Conservation (phyloP, 2,113 vertebrate species). For the Scomber scombrus region DNA sequence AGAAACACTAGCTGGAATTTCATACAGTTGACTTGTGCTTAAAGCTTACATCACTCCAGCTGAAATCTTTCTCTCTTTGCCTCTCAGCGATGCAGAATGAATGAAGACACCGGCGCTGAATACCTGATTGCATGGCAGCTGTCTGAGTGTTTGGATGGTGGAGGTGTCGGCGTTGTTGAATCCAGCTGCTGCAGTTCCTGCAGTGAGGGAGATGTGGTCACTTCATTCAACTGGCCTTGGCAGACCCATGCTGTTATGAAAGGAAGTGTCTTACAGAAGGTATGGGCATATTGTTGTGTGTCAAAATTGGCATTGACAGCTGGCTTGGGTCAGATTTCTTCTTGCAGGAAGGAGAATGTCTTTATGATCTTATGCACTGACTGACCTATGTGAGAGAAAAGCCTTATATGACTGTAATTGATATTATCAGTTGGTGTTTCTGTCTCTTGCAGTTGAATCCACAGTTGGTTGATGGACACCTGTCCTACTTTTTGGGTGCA, state of each 20-base stretch:
- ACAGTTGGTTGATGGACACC: constrained; percentile 87
- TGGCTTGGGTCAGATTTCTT: not conserved
- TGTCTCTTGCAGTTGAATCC: constrained; percentile 86
- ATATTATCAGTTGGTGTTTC: not conserved
- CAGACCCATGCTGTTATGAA: constrained; percentile 88
- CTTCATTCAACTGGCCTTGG: constrained; percentile 94
- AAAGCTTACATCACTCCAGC: not conserved
- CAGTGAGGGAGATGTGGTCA: constrained; percentile 87
- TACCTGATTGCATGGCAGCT: constrained; percentile 91
- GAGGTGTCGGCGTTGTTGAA: constrained; percentile 91
- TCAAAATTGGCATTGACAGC: not conserved
- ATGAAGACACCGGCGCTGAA: constrained; percentile 90
- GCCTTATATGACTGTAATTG: not conserved
- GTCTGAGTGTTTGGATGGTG: constrained; percentile 89
- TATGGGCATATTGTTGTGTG: constrained; percentile 55
- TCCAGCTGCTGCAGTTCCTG: constrained; percentile 84
- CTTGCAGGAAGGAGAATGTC: constrained; percentile 6
- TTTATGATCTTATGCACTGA: not conserved
- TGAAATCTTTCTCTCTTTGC: not conserved
- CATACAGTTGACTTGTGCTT: no score
- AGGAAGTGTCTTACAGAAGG: constrained; percentile 89
- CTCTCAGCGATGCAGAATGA: constrained; percentile 93
- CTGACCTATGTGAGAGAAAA: not conserved
- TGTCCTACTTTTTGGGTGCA: constrained; percentile 93
- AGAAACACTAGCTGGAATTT: no score